These are phyloP conservation scores for Eulemur rubriventer DNA, from an alignment of 2,797 vertebrate genomes.

Conservation along the genomic window DNA sequence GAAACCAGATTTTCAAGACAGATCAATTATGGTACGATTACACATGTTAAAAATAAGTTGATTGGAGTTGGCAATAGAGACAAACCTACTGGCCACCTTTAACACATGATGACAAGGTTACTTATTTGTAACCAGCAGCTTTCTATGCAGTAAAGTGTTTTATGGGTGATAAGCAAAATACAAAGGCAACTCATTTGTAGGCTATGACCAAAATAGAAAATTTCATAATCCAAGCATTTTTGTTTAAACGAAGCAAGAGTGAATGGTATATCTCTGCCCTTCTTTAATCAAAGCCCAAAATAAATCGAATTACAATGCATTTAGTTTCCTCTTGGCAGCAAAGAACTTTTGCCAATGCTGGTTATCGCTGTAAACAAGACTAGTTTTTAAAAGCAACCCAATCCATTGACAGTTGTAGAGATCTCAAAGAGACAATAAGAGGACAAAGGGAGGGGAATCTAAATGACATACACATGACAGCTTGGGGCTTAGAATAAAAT, in stretches of 20 bases:
- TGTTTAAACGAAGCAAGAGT: slow-evolving; percentile 1
- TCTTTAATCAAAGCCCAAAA: slow-evolving; percentile 29
- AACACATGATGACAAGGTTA: neutral
- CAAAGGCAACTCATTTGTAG: slow-evolving; percentile 16
- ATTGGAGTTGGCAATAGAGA: neutral
- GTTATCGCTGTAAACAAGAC: neutral
- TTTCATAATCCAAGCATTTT: neutral
- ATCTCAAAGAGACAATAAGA: neutral
- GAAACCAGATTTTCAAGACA: slow-evolving; percentile 55
- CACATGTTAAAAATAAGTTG: slow-evolving; percentile 1
- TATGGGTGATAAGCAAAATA: slow-evolving; percentile 3
- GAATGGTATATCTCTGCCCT: neutral
- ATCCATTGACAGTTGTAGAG: neutral
- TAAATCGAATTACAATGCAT: slow-evolving; percentile 24
- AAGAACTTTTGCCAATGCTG: neutral
- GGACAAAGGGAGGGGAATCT: neutral
- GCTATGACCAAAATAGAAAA: neutral
- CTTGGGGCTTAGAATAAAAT: neutral
- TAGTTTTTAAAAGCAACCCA: slow-evolving; percentile 22
- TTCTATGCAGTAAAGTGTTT: neutral
- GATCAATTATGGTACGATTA: slow-evolving; percentile 10
- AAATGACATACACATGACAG: neutral
- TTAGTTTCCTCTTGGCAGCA: slow-evolving; percentile 38
- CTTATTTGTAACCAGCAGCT: neutral
- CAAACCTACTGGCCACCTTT: neutral